These are phyloP conservation scores for Campoletis raptor DNA, from an alignment of 2,888 invertebrate species.

Conservation along the genomic window DNA sequence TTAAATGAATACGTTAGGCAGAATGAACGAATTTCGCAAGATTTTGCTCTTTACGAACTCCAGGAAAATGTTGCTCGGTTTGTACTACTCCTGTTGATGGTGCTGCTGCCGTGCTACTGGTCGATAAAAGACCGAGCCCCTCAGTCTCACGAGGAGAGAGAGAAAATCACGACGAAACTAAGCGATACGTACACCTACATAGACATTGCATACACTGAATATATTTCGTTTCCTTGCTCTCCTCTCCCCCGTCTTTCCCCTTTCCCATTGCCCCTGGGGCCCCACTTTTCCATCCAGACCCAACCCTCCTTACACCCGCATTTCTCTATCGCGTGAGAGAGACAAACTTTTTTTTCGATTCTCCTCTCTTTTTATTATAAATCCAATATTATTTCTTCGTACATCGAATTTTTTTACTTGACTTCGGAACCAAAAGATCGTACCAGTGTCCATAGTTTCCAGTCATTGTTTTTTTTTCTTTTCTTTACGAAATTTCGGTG, in stretches of 20 bases:
- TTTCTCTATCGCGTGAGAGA: slow-evolving; percentile 72
- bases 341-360: slow-evolving; percentile 26
- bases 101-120: slow-evolving; percentile 57
- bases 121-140: slow-evolving; percentile 63
- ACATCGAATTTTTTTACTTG: slow-evolving; percentile 37
- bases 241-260: not conserved
- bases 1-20: slow-evolving; percentile 10
- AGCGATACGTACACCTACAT: slow-evolving; percentile 55
- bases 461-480: slow-evolving; percentile 31
- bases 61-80: slow-evolving; percentile 37
- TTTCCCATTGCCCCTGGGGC: slow-evolving; percentile 21
- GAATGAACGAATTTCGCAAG: slow-evolving; percentile 29
- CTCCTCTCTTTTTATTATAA: slow-evolving; percentile 51
- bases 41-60: not conserved
- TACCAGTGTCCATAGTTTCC: slow-evolving; percentile 23
- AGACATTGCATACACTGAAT: slow-evolving; percentile 38
- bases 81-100: slow-evolving; percentile 37
- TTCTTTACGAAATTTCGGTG: slow-evolving; percentile 3
- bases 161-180: slow-evolving; percentile 50
- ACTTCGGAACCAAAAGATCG: slow-evolving; percentile 32
- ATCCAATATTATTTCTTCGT: slow-evolving; percentile 45
- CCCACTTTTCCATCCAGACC: slow-evolving; percentile 73
- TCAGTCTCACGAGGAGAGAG: slow-evolving; percentile 53
- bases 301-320: slow-evolving; percentile 81
- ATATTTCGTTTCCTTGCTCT: slow-evolving; percentile 50